Conservation (phyloP, 1,140 invertebrate species). For the Drosophila dunni region DNA sequence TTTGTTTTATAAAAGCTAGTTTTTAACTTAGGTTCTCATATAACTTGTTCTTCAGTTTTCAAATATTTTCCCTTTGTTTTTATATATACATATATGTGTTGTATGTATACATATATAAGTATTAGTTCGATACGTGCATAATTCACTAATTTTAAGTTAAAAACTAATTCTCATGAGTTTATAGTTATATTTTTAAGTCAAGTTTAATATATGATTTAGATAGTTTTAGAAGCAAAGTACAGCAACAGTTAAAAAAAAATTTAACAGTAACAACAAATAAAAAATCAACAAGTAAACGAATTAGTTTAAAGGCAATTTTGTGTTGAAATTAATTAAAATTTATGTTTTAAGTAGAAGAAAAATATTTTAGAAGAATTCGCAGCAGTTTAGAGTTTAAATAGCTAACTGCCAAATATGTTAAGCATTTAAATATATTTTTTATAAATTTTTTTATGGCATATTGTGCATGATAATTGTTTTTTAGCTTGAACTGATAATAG, state of each 20-base stretch:
- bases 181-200: slow-evolving; percentile 23
- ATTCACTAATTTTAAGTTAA: slow-evolving; percentile 39
- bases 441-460: slow-evolving; percentile 14
- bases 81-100: slow-evolving; percentile 20
- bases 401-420: slow-evolving; percentile 25
- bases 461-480: slow-evolving; percentile 30
- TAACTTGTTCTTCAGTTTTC: slow-evolving; percentile 6
- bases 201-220: slow-evolving; percentile 14
- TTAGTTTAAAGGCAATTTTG: slow-evolving; percentile 33
- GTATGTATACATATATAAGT: slow-evolving; percentile 31
- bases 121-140: slow-evolving; percentile 50
- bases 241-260: slow-evolving; percentile 25
- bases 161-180: slow-evolving; percentile 42
- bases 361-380: slow-evolving; percentile 1
- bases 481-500: background rate
- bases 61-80: background rate
- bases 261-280: slow-evolving; percentile 3
- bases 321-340: background rate
- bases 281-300: background rate
- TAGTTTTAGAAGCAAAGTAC: slow-evolving; percentile 43
- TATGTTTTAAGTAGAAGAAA: too few relatives aligned
- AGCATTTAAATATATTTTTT: background rate
- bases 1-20: slow-evolving; percentile 42
- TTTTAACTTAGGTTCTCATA: slow-evolving; percentile 24
- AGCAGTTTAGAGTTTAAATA: too few relatives aligned